Evolutionary conservation across 2,888 invertebrate species (phyloP).

Genomic region (Drosophila conformis): DNA sequence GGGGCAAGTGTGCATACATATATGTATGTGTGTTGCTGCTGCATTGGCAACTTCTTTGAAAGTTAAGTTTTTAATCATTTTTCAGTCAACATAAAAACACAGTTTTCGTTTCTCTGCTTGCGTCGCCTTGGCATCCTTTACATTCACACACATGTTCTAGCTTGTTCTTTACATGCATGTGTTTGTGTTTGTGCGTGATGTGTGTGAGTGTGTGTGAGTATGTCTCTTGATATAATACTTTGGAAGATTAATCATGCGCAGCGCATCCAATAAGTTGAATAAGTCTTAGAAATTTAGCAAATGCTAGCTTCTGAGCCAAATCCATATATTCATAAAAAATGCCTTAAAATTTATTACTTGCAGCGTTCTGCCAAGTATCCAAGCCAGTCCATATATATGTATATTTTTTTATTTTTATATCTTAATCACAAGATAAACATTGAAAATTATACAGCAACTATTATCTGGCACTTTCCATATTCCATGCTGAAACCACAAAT

Average conservation of each 20-base stretch:
- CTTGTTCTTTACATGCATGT: slow-evolving; percentile 5
- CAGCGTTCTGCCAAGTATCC: no score
- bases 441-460: neutral
- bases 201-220: slow-evolving; percentile 11
- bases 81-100: slow-evolving; percentile 57
- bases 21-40: slow-evolving; percentile 16
- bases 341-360: neutral
- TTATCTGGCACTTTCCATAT: neutral
- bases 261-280: slow-evolving; percentile 58
- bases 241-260: slow-evolving; percentile 67
- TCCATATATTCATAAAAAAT: neutral
- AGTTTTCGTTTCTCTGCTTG: slow-evolving; percentile 25
- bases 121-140: slow-evolving; percentile 27
- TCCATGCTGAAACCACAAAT: neutral
- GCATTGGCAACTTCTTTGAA: slow-evolving; percentile 66
- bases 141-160: slow-evolving; percentile 5
- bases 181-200: neutral
- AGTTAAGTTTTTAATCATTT: slow-evolving; percentile 73
- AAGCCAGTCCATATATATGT: neutral
- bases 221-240: slow-evolving; percentile 30
- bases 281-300: slow-evolving; percentile 37
- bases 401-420: neutral
- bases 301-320: neutral
- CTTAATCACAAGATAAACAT: neutral
- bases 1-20: neutral